These are phyloP conservation scores for Trogon melanurus DNA, from an alignment of 2,113 vertebrate species.

Conservation along the genomic window DNA sequence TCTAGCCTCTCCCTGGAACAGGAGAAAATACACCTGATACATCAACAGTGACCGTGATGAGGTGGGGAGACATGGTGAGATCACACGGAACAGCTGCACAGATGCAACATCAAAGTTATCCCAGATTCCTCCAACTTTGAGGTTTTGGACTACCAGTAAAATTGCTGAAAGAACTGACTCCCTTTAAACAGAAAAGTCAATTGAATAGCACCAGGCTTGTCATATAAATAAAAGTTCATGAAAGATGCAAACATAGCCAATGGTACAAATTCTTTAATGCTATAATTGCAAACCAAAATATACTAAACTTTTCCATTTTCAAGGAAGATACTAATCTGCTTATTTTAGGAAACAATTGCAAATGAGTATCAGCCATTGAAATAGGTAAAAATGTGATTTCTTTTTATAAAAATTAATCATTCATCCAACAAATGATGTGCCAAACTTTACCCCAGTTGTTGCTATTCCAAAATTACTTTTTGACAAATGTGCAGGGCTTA, in stretches of 20 bases:
- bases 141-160: neutral
- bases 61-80: neutral
- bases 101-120: neutral
- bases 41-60: neutral
- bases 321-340: neutral
- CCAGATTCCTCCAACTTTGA: neutral
- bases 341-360: neutral
- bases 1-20: neutral
- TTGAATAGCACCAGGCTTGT: neutral
- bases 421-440: conserved; percentile 3
- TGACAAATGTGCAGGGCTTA: neutral
- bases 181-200: neutral
- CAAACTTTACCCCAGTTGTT: neutral
- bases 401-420: conserved; percentile 23
- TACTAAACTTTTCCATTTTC: neutral
- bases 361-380: neutral
- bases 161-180: neutral
- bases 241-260: neutral
- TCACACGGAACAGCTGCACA: neutral
- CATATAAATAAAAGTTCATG: neutral
- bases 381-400: neutral
- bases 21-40: neutral
- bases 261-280: neutral
- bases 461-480: conserved; percentile 1
- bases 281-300: neutral